phyloP scores from a whole-genome alignment of 1,140 invertebrate species.

The Lepidurus arcticus region DNA sequence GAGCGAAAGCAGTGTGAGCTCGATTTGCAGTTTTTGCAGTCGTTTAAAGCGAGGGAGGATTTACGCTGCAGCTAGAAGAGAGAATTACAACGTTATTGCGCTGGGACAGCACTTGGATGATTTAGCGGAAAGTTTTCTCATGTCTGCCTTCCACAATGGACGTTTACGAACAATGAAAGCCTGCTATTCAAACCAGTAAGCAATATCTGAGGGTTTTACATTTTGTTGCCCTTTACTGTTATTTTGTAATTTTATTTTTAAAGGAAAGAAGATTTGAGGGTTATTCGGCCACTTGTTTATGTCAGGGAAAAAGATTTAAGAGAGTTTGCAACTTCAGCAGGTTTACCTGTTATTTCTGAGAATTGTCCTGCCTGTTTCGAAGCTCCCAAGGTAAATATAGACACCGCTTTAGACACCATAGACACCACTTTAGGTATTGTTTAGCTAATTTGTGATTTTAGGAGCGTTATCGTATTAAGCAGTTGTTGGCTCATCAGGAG shows the following conservation, averaged over 20 bases:
- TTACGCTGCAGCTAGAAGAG: conserved; percentile 64
- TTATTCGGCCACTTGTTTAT: conserved; percentile 81
- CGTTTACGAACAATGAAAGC: conserved; percentile 73
- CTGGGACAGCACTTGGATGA: conserved; percentile 83
- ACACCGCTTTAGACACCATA: too few relatives aligned
- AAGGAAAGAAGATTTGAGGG: conserved; percentile 70
- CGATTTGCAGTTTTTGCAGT: conserved; percentile 64
- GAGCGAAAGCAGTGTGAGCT: conserved; percentile 43
- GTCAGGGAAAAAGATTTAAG: conserved; percentile 68
- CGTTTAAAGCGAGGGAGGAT: conserved; percentile 64
- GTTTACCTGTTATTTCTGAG: conserved; percentile 59
- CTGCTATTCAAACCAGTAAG: conserved; percentile 59
- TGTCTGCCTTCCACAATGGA: conserved; percentile 75
- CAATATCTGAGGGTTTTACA: background rate
- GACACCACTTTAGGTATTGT: conserved; percentile 27
- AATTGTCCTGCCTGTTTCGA: conserved; percentile 59
- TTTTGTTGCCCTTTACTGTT: background rate
- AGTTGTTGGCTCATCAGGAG: conserved; percentile 67
- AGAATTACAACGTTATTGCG: conserved; percentile 77
- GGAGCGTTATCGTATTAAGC: conserved; percentile 62
- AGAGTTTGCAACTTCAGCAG: conserved; percentile 61
- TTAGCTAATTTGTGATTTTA: conserved; percentile 41
- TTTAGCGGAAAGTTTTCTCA: conserved; percentile 73
- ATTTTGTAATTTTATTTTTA: conserved; percentile 38
- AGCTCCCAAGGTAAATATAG: conserved; percentile 50